Conservation (phyloP, 2,797 vertebrate species). For the Adelosebastes latens region DNA sequence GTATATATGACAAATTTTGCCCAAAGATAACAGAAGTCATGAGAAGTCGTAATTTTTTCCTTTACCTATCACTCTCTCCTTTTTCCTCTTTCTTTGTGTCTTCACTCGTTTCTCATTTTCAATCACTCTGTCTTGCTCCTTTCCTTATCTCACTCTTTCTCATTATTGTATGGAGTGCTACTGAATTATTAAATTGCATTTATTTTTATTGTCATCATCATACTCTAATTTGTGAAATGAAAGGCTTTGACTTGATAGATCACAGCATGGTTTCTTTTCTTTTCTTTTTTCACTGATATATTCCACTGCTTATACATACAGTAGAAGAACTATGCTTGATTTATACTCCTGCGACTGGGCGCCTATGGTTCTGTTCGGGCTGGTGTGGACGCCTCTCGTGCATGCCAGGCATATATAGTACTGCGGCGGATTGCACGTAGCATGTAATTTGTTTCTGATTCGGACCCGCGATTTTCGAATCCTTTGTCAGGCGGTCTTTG, state of each 20-base stretch:
- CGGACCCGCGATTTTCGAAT: too few species aligned
- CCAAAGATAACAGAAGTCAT: conserved; percentile 48
- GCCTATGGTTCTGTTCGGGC: too few species aligned
- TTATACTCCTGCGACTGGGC: not conserved
- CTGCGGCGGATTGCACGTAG: too few species aligned
- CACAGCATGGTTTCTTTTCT: not conserved
- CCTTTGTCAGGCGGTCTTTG: too few species aligned
- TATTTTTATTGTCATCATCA: conserved; percentile 10
- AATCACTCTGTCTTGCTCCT: not conserved
- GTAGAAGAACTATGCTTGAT: not conserved
- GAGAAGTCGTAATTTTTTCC: conserved; percentile 29
- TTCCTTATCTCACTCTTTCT: not conserved
- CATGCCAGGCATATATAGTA: too few species aligned
- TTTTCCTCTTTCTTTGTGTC: not conserved
- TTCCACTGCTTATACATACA: not conserved
- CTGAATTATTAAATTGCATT: conserved; percentile 39
- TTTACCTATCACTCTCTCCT: not conserved
- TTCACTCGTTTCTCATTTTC: conserved; percentile 2
- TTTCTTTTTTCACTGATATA: not conserved
- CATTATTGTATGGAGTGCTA: conserved; percentile 7
- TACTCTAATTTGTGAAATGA: not conserved
- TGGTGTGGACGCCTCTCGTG: too few species aligned
- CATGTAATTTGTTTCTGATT: too few species aligned
- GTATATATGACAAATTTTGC: conserved; percentile 64
- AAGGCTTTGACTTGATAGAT: conserved; percentile 37